These are phyloP conservation scores for Lepisosteus osseus DNA, from an alignment of 2,113 vertebrate genomes.

Conservation along the genomic window DNA sequence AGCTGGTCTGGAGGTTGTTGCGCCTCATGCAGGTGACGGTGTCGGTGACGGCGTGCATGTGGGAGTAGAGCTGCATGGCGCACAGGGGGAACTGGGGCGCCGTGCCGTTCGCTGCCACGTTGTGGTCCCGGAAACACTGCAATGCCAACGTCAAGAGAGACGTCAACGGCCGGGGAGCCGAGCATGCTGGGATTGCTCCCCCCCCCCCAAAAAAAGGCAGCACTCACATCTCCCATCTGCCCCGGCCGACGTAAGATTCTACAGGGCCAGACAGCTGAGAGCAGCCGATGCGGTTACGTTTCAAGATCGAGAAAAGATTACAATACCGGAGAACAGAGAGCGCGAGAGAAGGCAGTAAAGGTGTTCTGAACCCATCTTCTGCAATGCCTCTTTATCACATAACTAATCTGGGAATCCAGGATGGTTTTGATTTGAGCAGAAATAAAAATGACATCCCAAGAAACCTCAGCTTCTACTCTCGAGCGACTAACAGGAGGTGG, in stretches of 20 bases:
- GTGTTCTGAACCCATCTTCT: too few relatives aligned
- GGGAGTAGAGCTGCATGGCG: slow-evolving; percentile 89
- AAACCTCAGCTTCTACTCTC: too few relatives aligned
- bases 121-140: slow-evolving; percentile 83
- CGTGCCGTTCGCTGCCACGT: slow-evolving; percentile 57
- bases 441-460: too few relatives aligned
- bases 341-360: too few relatives aligned
- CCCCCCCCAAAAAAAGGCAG: background rate
- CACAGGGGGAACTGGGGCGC: slow-evolving; percentile 78
- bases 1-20: slow-evolving; percentile 74
- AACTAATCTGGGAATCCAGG: too few relatives aligned
- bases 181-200: background rate
- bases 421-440: too few relatives aligned
- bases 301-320: too few relatives aligned
- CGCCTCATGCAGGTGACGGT: slow-evolving; percentile 90
- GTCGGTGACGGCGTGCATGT: slow-evolving; percentile 86
- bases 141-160: background rate
- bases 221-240: background rate
- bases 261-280: too few relatives aligned
- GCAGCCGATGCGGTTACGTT: too few relatives aligned
- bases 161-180: background rate
- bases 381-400: too few relatives aligned
- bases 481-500: too few relatives aligned
- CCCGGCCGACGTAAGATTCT: background rate
- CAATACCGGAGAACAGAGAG: too few relatives aligned